Conservation (phyloP, 2,888 invertebrate species). For the Corythucha ciliata region DNA sequence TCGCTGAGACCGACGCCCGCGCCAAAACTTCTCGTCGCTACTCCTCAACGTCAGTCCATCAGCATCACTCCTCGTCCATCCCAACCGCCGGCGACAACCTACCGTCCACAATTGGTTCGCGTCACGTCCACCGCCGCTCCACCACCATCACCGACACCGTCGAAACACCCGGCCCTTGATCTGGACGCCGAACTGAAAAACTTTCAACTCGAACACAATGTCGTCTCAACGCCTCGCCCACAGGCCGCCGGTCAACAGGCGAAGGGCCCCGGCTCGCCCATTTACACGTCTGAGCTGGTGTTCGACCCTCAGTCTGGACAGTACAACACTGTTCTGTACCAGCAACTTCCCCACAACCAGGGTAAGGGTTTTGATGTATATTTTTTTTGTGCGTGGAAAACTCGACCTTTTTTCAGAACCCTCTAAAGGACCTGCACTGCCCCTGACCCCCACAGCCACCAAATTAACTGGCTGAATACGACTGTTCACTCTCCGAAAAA, state of each 20-base stretch:
- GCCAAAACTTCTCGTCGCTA: constrained; percentile 29
- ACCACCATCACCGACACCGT: constrained; percentile 32
- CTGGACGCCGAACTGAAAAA: constrained; percentile 68
- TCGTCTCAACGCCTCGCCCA: constrained; percentile 44
- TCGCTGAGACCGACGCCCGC: constrained; percentile 26
- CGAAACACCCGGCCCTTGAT: constrained; percentile 41
- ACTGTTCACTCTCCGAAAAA: no score
- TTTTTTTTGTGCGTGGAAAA: no score
- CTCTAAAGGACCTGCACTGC: no score
- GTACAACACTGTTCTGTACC: constrained; percentile 69
- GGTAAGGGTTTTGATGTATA: no score
- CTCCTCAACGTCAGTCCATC: constrained; percentile 22
- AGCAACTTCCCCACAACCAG: constrained; percentile 54
- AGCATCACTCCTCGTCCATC: constrained; percentile 33
- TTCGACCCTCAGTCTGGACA: constrained; percentile 67
- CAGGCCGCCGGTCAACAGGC: constrained; percentile 22
- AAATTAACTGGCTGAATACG: no score
- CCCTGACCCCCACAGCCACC: no score
- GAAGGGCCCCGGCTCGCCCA: constrained; percentile 42
- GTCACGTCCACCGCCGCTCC: constrained; percentile 28
- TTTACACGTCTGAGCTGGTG: constrained; percentile 67
- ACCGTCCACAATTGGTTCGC: constrained; percentile 52
- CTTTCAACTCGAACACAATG: constrained; percentile 58
- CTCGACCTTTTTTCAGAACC: no score
- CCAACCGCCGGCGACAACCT: constrained; percentile 55